These are phyloP conservation scores for Elachura formosa DNA, from an alignment of 2,113 vertebrate genomes.

Conservation along the genomic window DNA sequence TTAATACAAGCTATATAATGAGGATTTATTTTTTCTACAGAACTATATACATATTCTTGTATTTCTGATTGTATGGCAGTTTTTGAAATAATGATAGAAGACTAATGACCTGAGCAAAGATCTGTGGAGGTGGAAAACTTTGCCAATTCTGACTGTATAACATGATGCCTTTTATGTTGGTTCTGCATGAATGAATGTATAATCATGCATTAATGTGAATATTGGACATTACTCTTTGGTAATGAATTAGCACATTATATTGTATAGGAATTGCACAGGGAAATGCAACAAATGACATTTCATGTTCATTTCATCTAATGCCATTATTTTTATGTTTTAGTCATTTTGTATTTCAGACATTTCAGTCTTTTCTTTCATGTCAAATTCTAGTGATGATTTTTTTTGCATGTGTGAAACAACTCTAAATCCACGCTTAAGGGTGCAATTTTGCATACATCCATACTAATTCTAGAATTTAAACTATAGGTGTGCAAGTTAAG, in stretches of 20 bases:
- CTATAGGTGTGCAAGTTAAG: neutral
- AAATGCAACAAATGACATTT: neutral
- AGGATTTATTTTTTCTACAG: constrained; percentile 39
- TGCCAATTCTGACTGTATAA: neutral
- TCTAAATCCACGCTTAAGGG: neutral
- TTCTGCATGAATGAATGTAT: neutral
- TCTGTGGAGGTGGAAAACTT: neutral
- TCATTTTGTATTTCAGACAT: no score
- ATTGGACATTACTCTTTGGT: neutral
- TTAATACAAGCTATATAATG: constrained; percentile 14
- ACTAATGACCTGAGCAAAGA: neutral
- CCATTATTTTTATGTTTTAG: neutral
- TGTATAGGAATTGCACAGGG: neutral
- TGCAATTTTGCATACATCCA: neutral
- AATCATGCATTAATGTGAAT: neutral
- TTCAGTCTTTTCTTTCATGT: neutral
- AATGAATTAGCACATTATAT: neutral
- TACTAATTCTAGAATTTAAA: neutral
- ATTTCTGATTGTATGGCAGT: constrained; percentile 27
- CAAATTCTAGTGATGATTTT: neutral
- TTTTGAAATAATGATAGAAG: constrained; percentile 13
- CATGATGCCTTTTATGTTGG: neutral
- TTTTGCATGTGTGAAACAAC: neutral
- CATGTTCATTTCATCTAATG: neutral
- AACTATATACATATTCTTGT: neutral